Percentiles rank a stretch among this genome's conserved stretches.
phyloP scores from a whole-genome alignment of 1,140 invertebrate species.

The Dreissena rostriformis region DNA sequence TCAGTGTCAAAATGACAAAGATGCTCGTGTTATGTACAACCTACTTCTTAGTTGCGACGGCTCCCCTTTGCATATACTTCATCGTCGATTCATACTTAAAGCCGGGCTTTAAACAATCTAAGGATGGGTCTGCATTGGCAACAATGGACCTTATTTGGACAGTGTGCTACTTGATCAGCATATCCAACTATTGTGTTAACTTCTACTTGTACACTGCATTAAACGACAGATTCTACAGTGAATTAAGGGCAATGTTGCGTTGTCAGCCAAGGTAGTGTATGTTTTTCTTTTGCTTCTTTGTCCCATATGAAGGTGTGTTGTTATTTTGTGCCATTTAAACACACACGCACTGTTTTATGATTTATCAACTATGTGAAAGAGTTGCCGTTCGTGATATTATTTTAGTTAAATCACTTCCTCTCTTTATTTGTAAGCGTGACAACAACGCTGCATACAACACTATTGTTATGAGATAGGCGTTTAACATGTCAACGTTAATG shows the following conservation, averaged over 20 bases:
- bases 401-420: too few species aligned
- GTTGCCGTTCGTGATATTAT: too few species aligned
- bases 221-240: slow-evolving; percentile 91
- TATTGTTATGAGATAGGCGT: too few species aligned
- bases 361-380: too few species aligned
- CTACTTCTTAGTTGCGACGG: slow-evolving; percentile 68
- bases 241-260: slow-evolving; percentile 34
- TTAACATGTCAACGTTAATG: too few species aligned
- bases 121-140: background rate
- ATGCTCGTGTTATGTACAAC: slow-evolving; percentile 64
- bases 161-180: slow-evolving; percentile 85
- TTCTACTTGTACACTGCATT: too few species aligned
- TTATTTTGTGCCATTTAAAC: too few species aligned
- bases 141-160: slow-evolving; percentile 82
- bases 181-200: slow-evolving; percentile 92
- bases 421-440: too few species aligned
- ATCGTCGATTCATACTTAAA: slow-evolving; percentile 62
- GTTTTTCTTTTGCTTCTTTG: too few species aligned
- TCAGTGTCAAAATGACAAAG: slow-evolving; percentile 59
- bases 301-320: too few species aligned
- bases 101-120: background rate
- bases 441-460: too few species aligned
- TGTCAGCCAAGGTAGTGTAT: slow-evolving; percentile 35
- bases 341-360: too few species aligned
- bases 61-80: slow-evolving; percentile 68